Conservation (phyloP, 2,797 vertebrate genomes). For the Arnoldichthys spilopterus region DNA sequence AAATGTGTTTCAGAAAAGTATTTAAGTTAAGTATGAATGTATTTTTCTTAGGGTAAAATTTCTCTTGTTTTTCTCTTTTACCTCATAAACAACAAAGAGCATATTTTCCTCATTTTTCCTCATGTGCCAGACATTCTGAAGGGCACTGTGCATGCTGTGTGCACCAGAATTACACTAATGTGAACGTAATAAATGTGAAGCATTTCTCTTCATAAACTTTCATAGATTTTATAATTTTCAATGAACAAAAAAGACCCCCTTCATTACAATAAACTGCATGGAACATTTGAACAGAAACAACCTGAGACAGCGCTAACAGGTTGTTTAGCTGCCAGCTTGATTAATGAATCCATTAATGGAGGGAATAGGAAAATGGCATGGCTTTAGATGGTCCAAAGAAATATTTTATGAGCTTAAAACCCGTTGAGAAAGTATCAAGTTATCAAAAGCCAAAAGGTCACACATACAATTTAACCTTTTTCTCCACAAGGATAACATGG, state of each 20-base stretch:
- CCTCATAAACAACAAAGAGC: neutral
- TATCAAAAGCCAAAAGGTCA: slow-evolving; percentile 41
- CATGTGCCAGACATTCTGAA: neutral
- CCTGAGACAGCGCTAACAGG: slow-evolving; percentile 49
- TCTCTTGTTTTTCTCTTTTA: neutral
- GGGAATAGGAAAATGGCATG: slow-evolving; percentile 54
- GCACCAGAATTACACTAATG: neutral
- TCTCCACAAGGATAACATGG: neutral
- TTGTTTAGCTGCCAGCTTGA: slow-evolving; percentile 68
- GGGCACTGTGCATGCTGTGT: neutral
- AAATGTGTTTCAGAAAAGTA: too few species aligned
- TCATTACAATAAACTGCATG: slow-evolving; percentile 58
- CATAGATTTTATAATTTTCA: slow-evolving; percentile 63
- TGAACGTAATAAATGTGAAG: neutral
- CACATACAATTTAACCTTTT: slow-evolving; percentile 23
- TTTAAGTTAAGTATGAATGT: too few species aligned
- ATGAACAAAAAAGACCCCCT: slow-evolving; percentile 61
- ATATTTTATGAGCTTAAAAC: slow-evolving; percentile 44
- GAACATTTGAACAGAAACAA: slow-evolving; percentile 62
- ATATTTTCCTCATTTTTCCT: neutral
- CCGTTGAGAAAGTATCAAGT: slow-evolving; percentile 41
- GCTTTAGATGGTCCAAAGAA: slow-evolving; percentile 47
- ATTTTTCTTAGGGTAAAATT: too few species aligned
- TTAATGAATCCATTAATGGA: slow-evolving; percentile 72
- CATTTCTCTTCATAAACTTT: neutral